Conservation (phyloP, 2,797 vertebrate species). For the Hozukius guyotensis region DNA sequence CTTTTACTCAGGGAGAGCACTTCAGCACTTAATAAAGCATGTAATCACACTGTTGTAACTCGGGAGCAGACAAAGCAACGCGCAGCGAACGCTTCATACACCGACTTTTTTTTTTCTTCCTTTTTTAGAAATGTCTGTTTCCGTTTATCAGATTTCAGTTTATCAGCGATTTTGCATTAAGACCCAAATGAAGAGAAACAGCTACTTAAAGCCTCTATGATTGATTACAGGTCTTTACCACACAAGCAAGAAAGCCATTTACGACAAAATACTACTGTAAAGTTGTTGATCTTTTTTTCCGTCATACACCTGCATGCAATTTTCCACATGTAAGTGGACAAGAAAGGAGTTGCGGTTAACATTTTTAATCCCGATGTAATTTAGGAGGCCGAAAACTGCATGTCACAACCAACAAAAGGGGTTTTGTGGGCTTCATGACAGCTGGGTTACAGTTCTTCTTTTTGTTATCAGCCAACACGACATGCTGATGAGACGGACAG, state of each 20-base stretch:
- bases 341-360: conserved; percentile 53
- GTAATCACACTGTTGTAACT: conserved; percentile 78
- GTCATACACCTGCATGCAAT: conserved; percentile 75
- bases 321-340: conserved; percentile 66
- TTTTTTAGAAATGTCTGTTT: conserved; percentile 58
- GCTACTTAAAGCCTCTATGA: conserved; percentile 55
- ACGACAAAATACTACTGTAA: conserved; percentile 41
- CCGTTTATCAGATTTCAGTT: conserved; percentile 61
- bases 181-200: conserved; percentile 62
- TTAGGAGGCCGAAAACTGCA: conserved; percentile 61
- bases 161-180: conserved; percentile 60
- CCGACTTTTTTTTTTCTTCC: conserved; percentile 22
- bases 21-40: conserved; percentile 84
- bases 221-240: conserved; percentile 62
- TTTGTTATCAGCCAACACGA: conserved; percentile 47
- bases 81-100: conserved; percentile 8
- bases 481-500: conserved; percentile 43
- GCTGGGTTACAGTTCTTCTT: conserved; percentile 58
- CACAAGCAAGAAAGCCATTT: conserved; percentile 51
- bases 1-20: conserved; percentile 82
- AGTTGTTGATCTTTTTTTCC: conserved; percentile 51
- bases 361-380: conserved; percentile 71
- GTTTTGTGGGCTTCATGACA: conserved; percentile 64
- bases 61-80: conserved; percentile 70
- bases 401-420: conserved; percentile 65